Evolutionary conservation across 2,113 vertebrate genomes (phyloP).

Genomic region (Sigmodon hispidus): DNA sequence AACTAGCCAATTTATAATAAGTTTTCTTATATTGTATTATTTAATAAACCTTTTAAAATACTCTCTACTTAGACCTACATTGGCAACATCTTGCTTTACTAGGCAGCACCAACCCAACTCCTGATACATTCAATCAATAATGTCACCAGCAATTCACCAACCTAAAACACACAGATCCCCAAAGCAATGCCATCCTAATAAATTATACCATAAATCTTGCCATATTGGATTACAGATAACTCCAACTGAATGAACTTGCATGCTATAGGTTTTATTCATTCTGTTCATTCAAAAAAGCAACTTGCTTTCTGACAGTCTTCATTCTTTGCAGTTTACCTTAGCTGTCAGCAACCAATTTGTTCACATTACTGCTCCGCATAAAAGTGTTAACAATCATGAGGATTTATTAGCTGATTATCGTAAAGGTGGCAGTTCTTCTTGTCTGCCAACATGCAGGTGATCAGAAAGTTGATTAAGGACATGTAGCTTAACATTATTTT

Average conservation of each 20-base stretch:
- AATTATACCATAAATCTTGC: slow-evolving; percentile 83
- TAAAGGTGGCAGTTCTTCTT: slow-evolving; percentile 81
- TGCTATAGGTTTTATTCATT: slow-evolving; percentile 86
- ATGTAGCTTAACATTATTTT: slow-evolving; percentile 83
- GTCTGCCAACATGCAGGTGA: slow-evolving; percentile 81
- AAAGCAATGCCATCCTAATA: slow-evolving; percentile 83
- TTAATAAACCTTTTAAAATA: slow-evolving; percentile 48
- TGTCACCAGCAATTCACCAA: slow-evolving; percentile 61
- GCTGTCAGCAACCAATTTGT: slow-evolving; percentile 89
- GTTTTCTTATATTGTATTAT: background rate
- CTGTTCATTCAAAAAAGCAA: slow-evolving; percentile 84
- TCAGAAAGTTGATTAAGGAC: slow-evolving; percentile 85
- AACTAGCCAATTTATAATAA: background rate
- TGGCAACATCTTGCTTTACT: background rate
- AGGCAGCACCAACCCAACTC: background rate
- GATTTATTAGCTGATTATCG: slow-evolving; percentile 88
- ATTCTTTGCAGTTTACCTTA: slow-evolving; percentile 88
- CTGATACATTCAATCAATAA: slow-evolving; percentile 60
- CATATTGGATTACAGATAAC: slow-evolving; percentile 81
- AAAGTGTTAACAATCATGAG: slow-evolving; percentile 86
- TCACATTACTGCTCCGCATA: slow-evolving; percentile 87
- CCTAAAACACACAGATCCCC: slow-evolving; percentile 72
- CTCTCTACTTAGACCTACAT: slow-evolving; percentile 43
- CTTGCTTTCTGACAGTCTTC: slow-evolving; percentile 86
- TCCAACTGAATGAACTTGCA: slow-evolving; percentile 82